Evolutionary conservation across 1,140 invertebrate genomes (phyloP).

Genomic region (Musca domestica): DNA sequence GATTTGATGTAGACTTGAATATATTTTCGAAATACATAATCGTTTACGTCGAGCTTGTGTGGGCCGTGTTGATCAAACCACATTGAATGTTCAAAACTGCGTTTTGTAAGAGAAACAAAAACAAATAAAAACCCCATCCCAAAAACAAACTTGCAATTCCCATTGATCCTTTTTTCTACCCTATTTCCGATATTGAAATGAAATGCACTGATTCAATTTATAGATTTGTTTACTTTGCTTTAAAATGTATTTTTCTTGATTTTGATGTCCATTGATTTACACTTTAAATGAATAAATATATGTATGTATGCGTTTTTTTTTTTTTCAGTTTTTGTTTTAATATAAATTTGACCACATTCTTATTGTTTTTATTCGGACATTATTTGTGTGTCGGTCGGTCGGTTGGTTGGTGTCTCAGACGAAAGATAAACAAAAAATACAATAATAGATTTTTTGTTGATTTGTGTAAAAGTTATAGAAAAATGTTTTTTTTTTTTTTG

Average conservation of each 20-base stretch:
- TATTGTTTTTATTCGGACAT: constrained; percentile 3
- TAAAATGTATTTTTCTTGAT: neutral
- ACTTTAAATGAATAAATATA: constrained; percentile 14
- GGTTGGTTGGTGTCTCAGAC: constrained; percentile 5
- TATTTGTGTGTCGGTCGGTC: constrained; percentile 2
- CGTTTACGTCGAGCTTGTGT: too few relatives aligned
- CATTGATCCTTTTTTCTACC: too few relatives aligned
- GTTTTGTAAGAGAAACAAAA: too few relatives aligned
- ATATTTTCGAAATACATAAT: neutral
- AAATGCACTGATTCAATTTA: too few relatives aligned
- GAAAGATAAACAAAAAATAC: constrained; percentile 12
- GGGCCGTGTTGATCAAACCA: too few relatives aligned
- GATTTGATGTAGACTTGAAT: neutral
- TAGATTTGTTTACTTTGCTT: neutral
- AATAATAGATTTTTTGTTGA: constrained; percentile 3
- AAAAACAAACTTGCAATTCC: too few relatives aligned
- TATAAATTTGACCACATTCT: constrained; percentile 7
- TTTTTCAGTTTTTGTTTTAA: neutral
- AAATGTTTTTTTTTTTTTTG: constrained; percentile 4
- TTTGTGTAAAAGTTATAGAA: neutral
- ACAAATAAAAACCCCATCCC: too few relatives aligned
- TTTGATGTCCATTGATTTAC: constrained; percentile 7
- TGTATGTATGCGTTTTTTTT: neutral
- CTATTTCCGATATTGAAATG: too few relatives aligned
- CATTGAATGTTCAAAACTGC: too few relatives aligned